These are phyloP conservation scores for Diplodus sargus DNA, from an alignment of 2,797 vertebrate genomes.

Conservation along the genomic window DNA sequence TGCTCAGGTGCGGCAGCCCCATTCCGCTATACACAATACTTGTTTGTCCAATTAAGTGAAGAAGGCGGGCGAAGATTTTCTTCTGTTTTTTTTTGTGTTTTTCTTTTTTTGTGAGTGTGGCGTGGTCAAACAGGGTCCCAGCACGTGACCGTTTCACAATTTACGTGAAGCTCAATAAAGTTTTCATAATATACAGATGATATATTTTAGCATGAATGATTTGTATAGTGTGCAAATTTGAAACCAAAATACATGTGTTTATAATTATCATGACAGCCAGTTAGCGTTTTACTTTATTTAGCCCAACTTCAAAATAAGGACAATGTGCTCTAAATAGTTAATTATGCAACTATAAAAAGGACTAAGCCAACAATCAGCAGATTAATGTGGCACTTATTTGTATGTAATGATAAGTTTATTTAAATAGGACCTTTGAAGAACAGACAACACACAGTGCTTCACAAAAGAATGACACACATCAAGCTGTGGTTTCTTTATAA, in stretches of 20 bases:
- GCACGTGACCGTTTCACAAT: not conserved
- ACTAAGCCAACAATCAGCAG: not conserved
- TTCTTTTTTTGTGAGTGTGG: fast-evolving
- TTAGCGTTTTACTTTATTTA: not conserved
- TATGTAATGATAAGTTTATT: conserved; percentile 9
- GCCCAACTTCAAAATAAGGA: not conserved
- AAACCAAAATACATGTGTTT: not conserved
- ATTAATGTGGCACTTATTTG: conserved; percentile 4
- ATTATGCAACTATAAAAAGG: not conserved
- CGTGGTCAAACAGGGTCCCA: not conserved
- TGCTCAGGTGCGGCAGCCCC: conserved; percentile 70
- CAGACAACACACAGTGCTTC: no score
- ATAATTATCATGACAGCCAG: not conserved
- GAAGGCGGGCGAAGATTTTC: fast-evolving
- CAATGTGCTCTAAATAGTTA: not conserved
- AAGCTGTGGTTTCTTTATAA: conserved; percentile 47
- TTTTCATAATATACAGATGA: not conserved
- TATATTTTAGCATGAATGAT: not conserved
- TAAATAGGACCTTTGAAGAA: no score
- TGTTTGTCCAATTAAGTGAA: not conserved
- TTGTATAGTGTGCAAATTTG: not conserved
- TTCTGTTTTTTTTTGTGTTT: fast-evolving
- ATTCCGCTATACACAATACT: not conserved
- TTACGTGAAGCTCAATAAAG: not conserved
- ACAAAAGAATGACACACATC: not conserved